Conservation (phyloP, 2,113 vertebrate genomes). For the Brachyhypopomus gauderio region DNA sequence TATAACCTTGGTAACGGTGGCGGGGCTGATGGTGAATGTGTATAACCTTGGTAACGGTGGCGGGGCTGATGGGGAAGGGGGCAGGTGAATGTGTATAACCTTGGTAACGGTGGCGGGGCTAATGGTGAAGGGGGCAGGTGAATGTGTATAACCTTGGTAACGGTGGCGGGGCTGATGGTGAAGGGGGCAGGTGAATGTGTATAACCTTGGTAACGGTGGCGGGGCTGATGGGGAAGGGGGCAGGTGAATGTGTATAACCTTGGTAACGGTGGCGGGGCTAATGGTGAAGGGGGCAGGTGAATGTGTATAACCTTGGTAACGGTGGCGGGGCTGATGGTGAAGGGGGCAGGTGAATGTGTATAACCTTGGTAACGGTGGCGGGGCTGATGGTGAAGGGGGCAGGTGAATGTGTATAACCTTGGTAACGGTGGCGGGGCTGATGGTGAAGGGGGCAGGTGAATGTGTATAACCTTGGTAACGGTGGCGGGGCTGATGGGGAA, state of each 20-base stretch:
- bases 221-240: constrained; percentile 91
- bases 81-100: constrained; percentile 76
- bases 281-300: constrained; percentile 85
- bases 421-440: constrained; percentile 89
- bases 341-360: constrained; percentile 74
- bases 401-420: constrained; percentile 79
- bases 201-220: constrained; percentile 92
- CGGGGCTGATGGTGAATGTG: not conserved
- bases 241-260: constrained; percentile 77
- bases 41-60: constrained; percentile 90
- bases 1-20: too few relatives aligned
- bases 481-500: constrained; percentile 93
- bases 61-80: constrained; percentile 91
- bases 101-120: constrained; percentile 90
- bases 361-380: constrained; percentile 92
- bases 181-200: constrained; percentile 76
- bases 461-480: constrained; percentile 84
- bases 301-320: constrained; percentile 84
- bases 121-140: constrained; percentile 85
- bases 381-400: constrained; percentile 91
- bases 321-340: constrained; percentile 91
- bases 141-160: constrained; percentile 83
- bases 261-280: constrained; percentile 88
- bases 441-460: constrained; percentile 82
- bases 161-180: constrained; percentile 89